phyloP scores from a whole-genome alignment of 1,140 invertebrate species.

The Achroia grisella region DNA sequence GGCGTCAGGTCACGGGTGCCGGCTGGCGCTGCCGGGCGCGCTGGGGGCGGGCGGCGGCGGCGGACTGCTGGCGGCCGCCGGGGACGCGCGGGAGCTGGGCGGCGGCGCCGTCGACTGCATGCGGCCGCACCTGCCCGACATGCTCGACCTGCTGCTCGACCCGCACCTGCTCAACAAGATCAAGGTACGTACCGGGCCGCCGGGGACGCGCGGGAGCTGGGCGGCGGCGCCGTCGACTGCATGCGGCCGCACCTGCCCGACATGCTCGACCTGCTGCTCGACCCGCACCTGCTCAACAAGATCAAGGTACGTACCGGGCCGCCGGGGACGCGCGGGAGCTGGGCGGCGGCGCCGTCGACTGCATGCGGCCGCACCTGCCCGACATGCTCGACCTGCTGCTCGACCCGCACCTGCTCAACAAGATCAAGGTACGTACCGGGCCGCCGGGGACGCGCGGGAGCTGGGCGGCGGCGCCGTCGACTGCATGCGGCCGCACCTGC shows the following conservation, averaged over 20 bases:
- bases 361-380: slow-evolving; percentile 91
- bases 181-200: slow-evolving; percentile 81
- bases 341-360: slow-evolving; percentile 93
- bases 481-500: slow-evolving; percentile 92
- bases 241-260: slow-evolving; percentile 94
- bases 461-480: slow-evolving; percentile 92
- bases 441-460: slow-evolving; percentile 2
- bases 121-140: slow-evolving; percentile 92
- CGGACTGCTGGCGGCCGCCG: slow-evolving; percentile 13
- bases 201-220: slow-evolving; percentile 58
- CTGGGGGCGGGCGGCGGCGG: slow-evolving; percentile 20
- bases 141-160: slow-evolving; percentile 96
- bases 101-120: slow-evolving; percentile 95
- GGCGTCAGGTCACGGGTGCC: slow-evolving; percentile 49
- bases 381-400: slow-evolving; percentile 97
- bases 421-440: slow-evolving; percentile 90
- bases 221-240: slow-evolving; percentile 93
- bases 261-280: slow-evolving; percentile 95
- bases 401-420: slow-evolving; percentile 96
- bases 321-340: slow-evolving; percentile 40
- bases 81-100: slow-evolving; percentile 73
- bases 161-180: slow-evolving; percentile 97
- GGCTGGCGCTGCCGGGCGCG: slow-evolving; percentile 32
- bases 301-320: slow-evolving; percentile 86
- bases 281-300: slow-evolving; percentile 97